These are phyloP conservation scores for Eretmocerus hayati DNA, from an alignment of 2,888 invertebrate species.

Conservation along the genomic window DNA sequence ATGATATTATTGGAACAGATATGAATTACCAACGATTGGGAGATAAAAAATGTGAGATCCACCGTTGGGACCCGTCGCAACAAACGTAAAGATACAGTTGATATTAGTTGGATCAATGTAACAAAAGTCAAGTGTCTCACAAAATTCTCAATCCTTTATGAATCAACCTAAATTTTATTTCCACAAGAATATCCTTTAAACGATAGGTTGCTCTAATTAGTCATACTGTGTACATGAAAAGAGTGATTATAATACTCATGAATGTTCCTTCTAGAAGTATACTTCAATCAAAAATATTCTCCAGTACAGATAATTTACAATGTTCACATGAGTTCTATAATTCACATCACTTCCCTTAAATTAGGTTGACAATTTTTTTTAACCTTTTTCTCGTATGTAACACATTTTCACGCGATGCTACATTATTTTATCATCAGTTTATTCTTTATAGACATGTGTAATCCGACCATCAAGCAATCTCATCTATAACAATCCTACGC, in stretches of 20 bases:
- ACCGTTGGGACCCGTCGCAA: no score
- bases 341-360: slow-evolving; percentile 28
- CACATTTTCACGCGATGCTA: slow-evolving; percentile 32
- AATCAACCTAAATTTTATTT: slow-evolving; percentile 39
- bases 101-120: no score
- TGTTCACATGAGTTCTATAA: slow-evolving; percentile 29
- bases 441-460: slow-evolving; percentile 11
- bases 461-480: slow-evolving; percentile 29
- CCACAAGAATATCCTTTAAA: slow-evolving; percentile 36
- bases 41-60: no score
- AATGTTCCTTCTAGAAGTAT: slow-evolving; percentile 31
- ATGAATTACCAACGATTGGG: no score
- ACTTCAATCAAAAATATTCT: slow-evolving; percentile 36
- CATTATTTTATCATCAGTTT: slow-evolving; percentile 18
- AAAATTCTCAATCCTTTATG: no score
- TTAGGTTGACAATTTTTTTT: slow-evolving; percentile 33
- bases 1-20: no score
- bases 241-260: slow-evolving; percentile 31
- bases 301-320: slow-evolving; percentile 38
- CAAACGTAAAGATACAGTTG: no score
- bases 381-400: slow-evolving; percentile 25
- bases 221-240: slow-evolving; percentile 35
- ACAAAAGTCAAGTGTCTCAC: no score
- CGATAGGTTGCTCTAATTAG: slow-evolving; percentile 32
- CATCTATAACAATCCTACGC: slow-evolving; percentile 32